phyloP scores from a whole-genome alignment of 2,888 invertebrate species.

The Chelonus formosanus region DNA sequence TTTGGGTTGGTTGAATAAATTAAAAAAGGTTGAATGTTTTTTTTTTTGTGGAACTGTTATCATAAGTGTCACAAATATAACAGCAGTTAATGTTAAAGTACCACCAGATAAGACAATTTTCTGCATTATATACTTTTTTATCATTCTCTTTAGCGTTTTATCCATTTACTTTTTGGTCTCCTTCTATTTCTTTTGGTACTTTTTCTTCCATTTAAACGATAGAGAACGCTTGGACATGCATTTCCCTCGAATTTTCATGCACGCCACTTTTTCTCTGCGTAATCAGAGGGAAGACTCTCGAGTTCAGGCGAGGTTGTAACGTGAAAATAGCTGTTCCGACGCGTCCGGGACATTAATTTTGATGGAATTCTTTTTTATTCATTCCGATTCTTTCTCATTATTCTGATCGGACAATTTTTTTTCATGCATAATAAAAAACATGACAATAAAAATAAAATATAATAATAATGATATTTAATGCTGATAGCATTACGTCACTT shows the following conservation, averaged over 20 bases:
- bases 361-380: conserved; percentile 44
- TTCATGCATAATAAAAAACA: not conserved
- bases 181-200: not conserved
- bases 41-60: too few relatives aligned
- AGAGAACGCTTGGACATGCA: conserved; percentile 29
- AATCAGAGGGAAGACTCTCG: conserved; percentile 33
- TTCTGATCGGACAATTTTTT: conserved; percentile 10
- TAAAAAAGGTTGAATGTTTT: too few relatives aligned
- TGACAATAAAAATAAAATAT: not conserved
- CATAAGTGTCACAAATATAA: too few relatives aligned
- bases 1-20: too few relatives aligned
- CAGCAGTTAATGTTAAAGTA: too few relatives aligned
- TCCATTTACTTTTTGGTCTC: not conserved
- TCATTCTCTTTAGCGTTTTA: not conserved
- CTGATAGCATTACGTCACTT: too few relatives aligned
- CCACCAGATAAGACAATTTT: conserved; percentile 29
- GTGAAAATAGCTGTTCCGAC: conserved; percentile 32
- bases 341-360: conserved; percentile 49
- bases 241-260: conserved; percentile 37
- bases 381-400: not conserved
- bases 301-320: conserved; percentile 17
- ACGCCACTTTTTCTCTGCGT: conserved; percentile 31
- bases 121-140: conserved; percentile 19
- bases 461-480: not conserved
- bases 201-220: conserved; percentile 36